phyloP scores from a whole-genome alignment of 2,113 vertebrate species.

The Uria lomvia region DNA sequence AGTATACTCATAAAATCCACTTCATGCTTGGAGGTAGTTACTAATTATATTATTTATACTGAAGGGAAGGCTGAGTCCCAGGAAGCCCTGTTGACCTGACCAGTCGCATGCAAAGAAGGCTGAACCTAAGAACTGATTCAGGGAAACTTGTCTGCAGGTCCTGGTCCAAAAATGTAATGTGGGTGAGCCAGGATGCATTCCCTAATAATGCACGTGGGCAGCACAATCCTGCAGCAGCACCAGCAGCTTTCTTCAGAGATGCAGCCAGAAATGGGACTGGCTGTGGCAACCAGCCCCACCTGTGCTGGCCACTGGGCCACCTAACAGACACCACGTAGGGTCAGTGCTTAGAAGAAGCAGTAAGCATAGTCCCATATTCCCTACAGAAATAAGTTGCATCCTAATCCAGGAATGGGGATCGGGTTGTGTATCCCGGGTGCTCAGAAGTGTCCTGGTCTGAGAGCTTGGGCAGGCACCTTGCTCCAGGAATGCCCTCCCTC shows the following conservation, averaged over 20 bases:
- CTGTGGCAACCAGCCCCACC: not conserved
- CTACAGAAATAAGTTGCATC: not conserved
- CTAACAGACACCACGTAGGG: not conserved
- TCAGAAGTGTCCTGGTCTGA: not conserved
- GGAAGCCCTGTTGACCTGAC: not conserved
- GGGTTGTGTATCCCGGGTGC: not conserved
- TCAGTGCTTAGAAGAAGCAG: not conserved
- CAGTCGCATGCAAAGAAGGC: not conserved
- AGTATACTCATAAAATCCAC: not conserved
- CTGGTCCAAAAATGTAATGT: rapidly evolving
- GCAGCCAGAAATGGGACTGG: not conserved
- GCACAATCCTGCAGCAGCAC: not conserved
- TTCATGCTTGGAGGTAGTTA: not conserved
- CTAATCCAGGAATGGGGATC: not conserved
- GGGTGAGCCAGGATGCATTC: not conserved
- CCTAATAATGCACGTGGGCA: not conserved
- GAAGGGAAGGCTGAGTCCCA: not conserved
- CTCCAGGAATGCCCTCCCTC: not conserved
- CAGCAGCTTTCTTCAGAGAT: not conserved
- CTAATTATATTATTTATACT: not conserved
- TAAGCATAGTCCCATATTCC: not conserved
- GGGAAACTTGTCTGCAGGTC: not conserved
- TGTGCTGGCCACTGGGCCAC: not conserved
- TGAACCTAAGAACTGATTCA: not conserved
- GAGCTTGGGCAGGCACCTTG: not conserved